Conservation (phyloP, 1,140 invertebrate species). For the Theocolax elegans region DNA sequence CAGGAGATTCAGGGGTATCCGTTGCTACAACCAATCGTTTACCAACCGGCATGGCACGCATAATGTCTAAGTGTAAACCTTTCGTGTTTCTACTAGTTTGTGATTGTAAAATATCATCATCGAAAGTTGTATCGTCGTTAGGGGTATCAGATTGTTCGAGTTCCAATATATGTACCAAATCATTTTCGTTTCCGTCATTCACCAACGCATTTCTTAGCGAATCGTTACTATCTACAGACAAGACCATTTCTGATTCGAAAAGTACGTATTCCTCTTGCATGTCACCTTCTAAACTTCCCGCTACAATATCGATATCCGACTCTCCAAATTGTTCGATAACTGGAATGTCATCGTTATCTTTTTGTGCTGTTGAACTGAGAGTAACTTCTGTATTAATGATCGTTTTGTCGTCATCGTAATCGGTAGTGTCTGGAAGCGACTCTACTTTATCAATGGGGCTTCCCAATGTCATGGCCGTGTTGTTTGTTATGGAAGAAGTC, state of each 20-base stretch:
- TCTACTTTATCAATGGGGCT: constrained; percentile 61
- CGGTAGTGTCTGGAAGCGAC: constrained; percentile 67
- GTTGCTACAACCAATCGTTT: constrained; percentile 59
- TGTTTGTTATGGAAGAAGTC: constrained; percentile 49
- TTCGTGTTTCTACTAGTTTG: constrained; percentile 60
- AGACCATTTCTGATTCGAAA: constrained; percentile 71
- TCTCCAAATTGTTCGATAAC: constrained; percentile 72
- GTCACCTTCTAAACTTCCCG: constrained; percentile 71
- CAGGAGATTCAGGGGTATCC: constrained; percentile 69
- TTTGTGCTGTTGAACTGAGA: constrained; percentile 70
- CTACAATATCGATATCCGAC: constrained; percentile 69
- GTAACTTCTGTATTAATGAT: constrained; percentile 72
- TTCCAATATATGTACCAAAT: constrained; percentile 64
- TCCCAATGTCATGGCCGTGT: constrained; percentile 47
- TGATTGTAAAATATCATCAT: constrained; percentile 51
- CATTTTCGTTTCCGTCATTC: constrained; percentile 60
- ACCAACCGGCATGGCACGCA: constrained; percentile 54
- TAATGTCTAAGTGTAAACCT: constrained; percentile 57
- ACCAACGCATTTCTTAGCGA: constrained; percentile 67
- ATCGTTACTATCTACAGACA: constrained; percentile 71
- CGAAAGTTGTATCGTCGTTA: constrained; percentile 56
- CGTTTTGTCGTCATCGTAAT: constrained; percentile 72
- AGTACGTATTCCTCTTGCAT: constrained; percentile 73
- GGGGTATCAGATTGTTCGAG: constrained; percentile 59
- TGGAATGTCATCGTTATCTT: constrained; percentile 70